A percentile compares a stretch with the other conserved stretches of the same genome.
Conservation (phyloP, 2,113 vertebrate genomes). For the Anser brachyrhynchus region DNA sequence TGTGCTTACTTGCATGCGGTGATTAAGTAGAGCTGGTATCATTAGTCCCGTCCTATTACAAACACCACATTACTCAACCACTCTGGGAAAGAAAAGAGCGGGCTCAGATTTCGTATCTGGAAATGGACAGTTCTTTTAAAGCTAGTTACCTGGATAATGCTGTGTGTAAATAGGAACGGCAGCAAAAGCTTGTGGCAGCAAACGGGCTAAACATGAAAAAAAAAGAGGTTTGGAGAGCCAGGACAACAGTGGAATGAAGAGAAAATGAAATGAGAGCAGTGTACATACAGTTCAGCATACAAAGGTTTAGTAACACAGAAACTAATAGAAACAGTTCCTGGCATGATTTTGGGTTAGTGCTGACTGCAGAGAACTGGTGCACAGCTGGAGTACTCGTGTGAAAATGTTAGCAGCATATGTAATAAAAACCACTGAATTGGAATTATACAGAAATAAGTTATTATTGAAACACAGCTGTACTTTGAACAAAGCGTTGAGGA, state of each 20-base stretch:
- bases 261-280: not conserved
- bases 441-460: conserved; percentile 52
- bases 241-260: not conserved
- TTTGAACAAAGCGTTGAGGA: conserved; percentile 34
- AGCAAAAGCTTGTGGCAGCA: not conserved
- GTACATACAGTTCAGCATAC: not conserved
- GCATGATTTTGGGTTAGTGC: not conserved
- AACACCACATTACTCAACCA: not conserved
- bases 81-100: not conserved
- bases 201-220: not conserved
- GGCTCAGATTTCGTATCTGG: not conserved
- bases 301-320: not conserved
- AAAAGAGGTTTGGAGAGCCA: not conserved
- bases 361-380: not conserved
- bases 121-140: conserved; percentile 9
- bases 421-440: conserved; percentile 36
- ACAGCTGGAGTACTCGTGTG: conserved; percentile 48
- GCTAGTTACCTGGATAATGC: not conserved
- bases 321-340: conserved; percentile 12
- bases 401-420: conserved; percentile 57
- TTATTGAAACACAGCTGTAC: conserved; percentile 63
- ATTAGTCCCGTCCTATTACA: not conserved
- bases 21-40: conserved; percentile 18
- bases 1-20: not conserved
- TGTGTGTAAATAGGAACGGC: not conserved